Percentiles rank a stretch among this genome's conserved stretches.
Conservation (phyloP, 30 jellyfish, hydroid and myxozoan genomes). For the Clytia hemisphaerica region DNA sequence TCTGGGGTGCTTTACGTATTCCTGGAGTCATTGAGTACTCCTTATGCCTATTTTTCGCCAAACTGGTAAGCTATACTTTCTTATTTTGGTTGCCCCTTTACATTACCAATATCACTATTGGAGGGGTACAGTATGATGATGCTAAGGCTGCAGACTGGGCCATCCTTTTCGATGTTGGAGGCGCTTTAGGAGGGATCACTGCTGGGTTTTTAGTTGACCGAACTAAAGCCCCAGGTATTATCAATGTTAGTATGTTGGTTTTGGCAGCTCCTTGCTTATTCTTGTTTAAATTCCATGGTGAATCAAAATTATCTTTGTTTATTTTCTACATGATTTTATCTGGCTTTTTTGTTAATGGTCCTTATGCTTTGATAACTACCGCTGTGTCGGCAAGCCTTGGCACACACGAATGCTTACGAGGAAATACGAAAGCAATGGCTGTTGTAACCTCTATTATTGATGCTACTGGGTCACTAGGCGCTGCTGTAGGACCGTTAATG, state of each 20-base stretch:
- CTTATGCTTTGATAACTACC: constrained; percentile 87
- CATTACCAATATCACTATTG: constrained; percentile 55
- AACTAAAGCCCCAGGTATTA: constrained; percentile 73
- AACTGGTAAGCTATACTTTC: constrained; percentile 85
- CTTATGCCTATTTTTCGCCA: constrained; percentile 83
- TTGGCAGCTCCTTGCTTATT: constrained; percentile 76
- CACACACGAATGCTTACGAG: constrained; percentile 75
- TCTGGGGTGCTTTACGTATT: constrained; percentile 22
- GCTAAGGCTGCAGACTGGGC: constrained; percentile 83
- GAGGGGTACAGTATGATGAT: constrained; percentile 33
- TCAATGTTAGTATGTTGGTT: constrained; percentile 53
- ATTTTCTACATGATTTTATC: constrained; percentile 39
- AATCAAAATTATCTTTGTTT: not conserved
- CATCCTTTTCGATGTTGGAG: constrained; percentile 86
- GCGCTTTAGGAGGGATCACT: constrained; percentile 56
- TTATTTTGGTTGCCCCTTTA: constrained; percentile 85
- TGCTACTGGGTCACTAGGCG: constrained; percentile 93
- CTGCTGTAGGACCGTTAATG: constrained; percentile 82
- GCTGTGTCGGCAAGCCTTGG: constrained; percentile 98
- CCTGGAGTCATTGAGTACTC: constrained; percentile 94
- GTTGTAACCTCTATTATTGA: constrained; percentile 82
- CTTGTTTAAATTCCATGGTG: constrained; percentile 10
- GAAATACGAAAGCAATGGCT: constrained; percentile 96
- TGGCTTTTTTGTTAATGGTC: constrained; percentile 91
- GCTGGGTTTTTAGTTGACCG: constrained; percentile 79